Conservation (phyloP, 2,113 vertebrate species). For the Serilophus lunatus region DNA sequence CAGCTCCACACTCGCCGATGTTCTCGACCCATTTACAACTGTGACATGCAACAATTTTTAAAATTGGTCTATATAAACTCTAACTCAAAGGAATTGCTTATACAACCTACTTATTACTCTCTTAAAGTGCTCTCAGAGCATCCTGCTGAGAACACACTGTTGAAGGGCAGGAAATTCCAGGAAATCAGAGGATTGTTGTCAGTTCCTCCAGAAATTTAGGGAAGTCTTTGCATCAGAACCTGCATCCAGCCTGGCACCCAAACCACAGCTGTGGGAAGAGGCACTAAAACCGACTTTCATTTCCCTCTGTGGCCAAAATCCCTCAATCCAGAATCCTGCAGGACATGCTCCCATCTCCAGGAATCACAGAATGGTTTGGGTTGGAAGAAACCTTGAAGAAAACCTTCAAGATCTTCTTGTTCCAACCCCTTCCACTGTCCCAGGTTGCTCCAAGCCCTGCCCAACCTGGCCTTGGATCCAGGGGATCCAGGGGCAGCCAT, state of each 20-base stretch:
- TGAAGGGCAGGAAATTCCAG: not conserved
- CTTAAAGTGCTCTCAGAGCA: constrained; percentile 22
- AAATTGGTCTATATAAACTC: constrained; percentile 60
- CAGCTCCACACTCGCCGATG: constrained; percentile 39
- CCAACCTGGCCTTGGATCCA: too few relatives aligned
- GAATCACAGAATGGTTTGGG: not conserved
- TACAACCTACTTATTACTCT: constrained; percentile 46
- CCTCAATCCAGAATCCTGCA: not conserved
- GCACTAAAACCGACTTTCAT: not conserved
- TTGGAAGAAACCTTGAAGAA: too few relatives aligned
- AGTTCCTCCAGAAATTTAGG: not conserved
- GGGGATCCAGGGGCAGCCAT: too few relatives aligned
- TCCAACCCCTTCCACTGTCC: too few relatives aligned
- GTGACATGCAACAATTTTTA: constrained; percentile 68
- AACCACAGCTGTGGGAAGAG: not conserved
- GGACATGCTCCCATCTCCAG: not conserved
- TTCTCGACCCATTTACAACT: constrained; percentile 50
- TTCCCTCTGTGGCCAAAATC: not conserved
- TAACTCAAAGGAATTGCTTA: constrained; percentile 51
- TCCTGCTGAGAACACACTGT: not conserved
- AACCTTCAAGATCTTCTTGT: too few relatives aligned
- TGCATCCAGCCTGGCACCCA: not conserved
- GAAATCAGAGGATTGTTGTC: not conserved
- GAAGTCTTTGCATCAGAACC: not conserved
- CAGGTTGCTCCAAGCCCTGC: too few relatives aligned